Evolutionary conservation across 2,113 vertebrate genomes (phyloP), one percentile per base, ranked within the genome.

Genomic region (Euleptes europaea): DNA sequence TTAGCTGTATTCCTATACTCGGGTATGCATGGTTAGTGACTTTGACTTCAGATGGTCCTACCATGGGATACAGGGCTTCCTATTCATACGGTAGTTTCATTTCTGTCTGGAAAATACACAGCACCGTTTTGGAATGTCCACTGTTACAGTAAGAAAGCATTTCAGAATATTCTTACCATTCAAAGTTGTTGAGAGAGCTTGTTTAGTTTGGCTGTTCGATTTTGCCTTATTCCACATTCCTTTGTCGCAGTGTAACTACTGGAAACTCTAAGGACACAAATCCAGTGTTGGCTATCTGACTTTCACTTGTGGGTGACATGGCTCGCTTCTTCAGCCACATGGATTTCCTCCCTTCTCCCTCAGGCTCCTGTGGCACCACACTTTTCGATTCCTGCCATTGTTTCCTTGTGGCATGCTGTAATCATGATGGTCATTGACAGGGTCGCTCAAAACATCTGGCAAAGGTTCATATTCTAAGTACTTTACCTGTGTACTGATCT

Each of bases 181-280:
- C 40, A 79, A 44, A 74, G 77, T 84, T 2, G 9, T 77, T 47
- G 90, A 31, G 26, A 28, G 17, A 19, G 23, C 15, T 14, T 35
- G 2, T 33, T 51, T 76, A 51, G 49, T 44, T 51, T 2, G 21
- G 21, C 57, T 60, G 7, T 60, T 26, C 15, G 12, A 47, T 31
- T 44, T 72, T 23, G 26, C 5, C 10, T 44, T 73, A 35, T 12
- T 77, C 49, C 49, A 77, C 21, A 85, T 93, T 17, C 14, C 3
- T 17, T 92, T 93, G 88, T 90, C 88, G 84, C 84, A 94, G 90
- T 80, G 38, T 91, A 93, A 94, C 94, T 93, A 91, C 94, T 2
- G 1, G 93, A 90, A n/a, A 93, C 90, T 92, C 91, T 92, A 93
- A 89, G 88, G 89, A 92, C 90, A 93, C 35, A 74, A 81, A 87